Evolutionary conservation across 2,797 vertebrate species (phyloP), one percentile per base, ranked within the genome.

Genomic region (Psittacula derbiana): DNA sequence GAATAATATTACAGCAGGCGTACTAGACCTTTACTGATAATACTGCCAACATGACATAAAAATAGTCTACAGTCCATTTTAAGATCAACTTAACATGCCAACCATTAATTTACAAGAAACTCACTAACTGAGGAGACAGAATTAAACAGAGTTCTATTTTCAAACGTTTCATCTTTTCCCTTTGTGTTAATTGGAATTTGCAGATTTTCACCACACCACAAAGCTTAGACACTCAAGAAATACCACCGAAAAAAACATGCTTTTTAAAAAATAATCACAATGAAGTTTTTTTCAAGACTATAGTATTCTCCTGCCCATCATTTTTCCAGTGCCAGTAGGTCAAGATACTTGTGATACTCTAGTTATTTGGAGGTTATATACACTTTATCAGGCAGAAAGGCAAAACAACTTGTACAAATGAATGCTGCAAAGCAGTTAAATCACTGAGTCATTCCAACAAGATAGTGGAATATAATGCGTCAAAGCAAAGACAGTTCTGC

Each of bases 1-100:
- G 96, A 93, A 94, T 95, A 91, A 96, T 96, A 87, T 92, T 96
- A 81, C 67, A 96, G 66, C 69, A 93, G 90, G 86, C 83, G 6
- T 81, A 95, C 87, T 93, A 95, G 92, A 95, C 91, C 91, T 91
- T 82, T 82, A 72, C 89, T 79, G 76, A 86, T 90, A 85, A 92
- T 95, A 91, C 80, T 96, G 95, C 70, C 92, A 91, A 52, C 33
- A 67, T 8, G 5, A 76, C 80, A 88, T 67, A 96, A 97, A 97
- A 96, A 96, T 92, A 95, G 62, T 47, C 36, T 73, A 49, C 36
- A 86, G 71, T 49, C 90, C 92, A 91, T 96, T 96, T 96, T 96
- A 95, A 93, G 72, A 95, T 90, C 70, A 86, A 62, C 61, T 66
- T 73, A 94, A 62, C 83, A 92, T 74, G 75, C 87, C 89, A 94